These are phyloP conservation scores for Cephus runcator DNA, from an alignment of 2,888 invertebrate genomes.

Conservation along the genomic window DNA sequence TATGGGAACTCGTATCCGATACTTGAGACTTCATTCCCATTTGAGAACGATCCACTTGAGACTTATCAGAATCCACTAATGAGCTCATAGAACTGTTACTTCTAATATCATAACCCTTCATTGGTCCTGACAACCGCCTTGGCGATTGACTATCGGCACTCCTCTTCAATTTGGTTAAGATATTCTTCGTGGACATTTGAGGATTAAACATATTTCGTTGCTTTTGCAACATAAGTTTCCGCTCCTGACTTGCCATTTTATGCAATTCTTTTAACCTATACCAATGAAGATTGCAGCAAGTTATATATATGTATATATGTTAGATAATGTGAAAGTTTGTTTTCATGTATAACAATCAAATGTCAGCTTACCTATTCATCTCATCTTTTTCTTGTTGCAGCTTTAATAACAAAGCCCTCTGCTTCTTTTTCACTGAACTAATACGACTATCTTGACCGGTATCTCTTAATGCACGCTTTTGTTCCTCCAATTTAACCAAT, in stretches of 20 bases:
- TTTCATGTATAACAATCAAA: background rate
- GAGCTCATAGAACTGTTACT: constrained; percentile 65
- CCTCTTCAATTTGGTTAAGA: constrained; percentile 67
- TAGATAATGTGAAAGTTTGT: background rate
- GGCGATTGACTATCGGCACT: constrained; percentile 64
- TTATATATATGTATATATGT: background rate
- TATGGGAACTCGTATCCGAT: constrained; percentile 44
- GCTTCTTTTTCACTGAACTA: constrained; percentile 73
- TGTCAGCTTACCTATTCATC: constrained; percentile 69
- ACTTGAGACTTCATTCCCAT: constrained; percentile 43
- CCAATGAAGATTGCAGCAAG: constrained; percentile 13
- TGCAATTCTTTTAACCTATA: constrained; percentile 68
- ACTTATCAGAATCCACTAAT: constrained; percentile 60
- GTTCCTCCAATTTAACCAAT: constrained; percentile 70
- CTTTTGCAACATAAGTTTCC: constrained; percentile 68
- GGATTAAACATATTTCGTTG: constrained; percentile 69
- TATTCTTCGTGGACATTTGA: constrained; percentile 67
- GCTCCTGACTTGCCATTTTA: constrained; percentile 68
- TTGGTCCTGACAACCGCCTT: constrained; percentile 65
- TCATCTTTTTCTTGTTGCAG: constrained; percentile 77
- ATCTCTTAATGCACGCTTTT: constrained; percentile 68
- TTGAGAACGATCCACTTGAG: constrained; percentile 57
- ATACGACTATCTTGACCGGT: constrained; percentile 62
- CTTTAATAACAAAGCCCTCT: constrained; percentile 74
- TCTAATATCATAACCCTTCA: constrained; percentile 67